Conservation (phyloP, 2,888 invertebrate species). For the Lacanobia oleracea region DNA sequence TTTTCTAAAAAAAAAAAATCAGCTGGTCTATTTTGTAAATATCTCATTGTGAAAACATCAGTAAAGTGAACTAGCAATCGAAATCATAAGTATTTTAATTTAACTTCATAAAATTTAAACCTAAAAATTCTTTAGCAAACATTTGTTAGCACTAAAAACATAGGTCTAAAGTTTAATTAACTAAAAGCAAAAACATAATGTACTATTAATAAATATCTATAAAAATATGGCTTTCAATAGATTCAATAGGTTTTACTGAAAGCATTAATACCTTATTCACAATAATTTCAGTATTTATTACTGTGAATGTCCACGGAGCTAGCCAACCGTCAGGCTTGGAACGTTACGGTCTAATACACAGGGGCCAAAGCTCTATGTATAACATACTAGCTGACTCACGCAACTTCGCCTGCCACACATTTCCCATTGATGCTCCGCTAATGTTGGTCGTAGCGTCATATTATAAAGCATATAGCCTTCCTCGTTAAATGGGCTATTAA, state of each 20-base stretch:
- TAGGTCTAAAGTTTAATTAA: neutral
- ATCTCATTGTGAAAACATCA: no score
- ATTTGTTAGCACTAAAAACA: neutral
- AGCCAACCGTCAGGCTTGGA: neutral
- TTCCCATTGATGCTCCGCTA: no score
- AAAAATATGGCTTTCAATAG: no score
- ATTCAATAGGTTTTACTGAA: neutral
- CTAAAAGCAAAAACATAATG: neutral
- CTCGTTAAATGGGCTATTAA: no score
- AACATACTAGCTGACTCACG: no score
- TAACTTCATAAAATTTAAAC: neutral
- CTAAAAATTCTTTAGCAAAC: neutral
- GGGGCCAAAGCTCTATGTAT: neutral
- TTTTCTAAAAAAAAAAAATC: no score
- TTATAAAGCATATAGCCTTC: no score
- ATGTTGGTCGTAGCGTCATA: no score
- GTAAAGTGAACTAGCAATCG: no score
- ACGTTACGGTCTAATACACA: conserved; percentile 12
- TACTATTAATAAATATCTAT: no score
- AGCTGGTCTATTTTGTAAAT: no score
- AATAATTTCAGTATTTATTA: conserved; percentile 2
- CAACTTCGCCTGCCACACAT: no score
- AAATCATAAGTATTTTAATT: neutral
- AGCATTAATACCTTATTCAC: neutral
- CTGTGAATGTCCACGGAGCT: neutral